Base-by-base conservation (phyloP, 2,888 invertebrate genomes). In the Nomada fabriciana region DNA sequence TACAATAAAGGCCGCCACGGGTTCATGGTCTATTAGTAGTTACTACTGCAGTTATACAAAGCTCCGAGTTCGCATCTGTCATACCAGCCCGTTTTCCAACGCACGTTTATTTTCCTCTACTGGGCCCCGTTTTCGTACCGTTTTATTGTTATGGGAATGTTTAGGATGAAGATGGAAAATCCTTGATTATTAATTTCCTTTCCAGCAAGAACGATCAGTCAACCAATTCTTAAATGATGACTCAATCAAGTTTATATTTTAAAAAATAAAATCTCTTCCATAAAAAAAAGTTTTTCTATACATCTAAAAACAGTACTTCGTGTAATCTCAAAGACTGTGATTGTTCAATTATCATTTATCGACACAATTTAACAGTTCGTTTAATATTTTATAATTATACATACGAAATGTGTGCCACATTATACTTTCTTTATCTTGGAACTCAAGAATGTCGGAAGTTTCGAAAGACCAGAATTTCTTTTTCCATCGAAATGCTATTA, bases 21-120 rank as follows among this genome's bases (percentile, higher is more conserved):
- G 80, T 83, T 85, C 83, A 76, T 76, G 81, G 85, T 86, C 86
- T 86, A 86, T 86, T 86, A 88, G 80, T 72, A 80, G 74, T 78
- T 80, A 76, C 84, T 77, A 86, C 82, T 82, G 78, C 79, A 88
- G 77, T 63, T 78, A 63, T 73, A 47, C 68, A 53, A 25, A n/a
- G n/a, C 43, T 69, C 42, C 18, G 55, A 55, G 70, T 60, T 42
- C 13, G 65, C 68, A 69, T 76, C 63, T 52, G 64, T 69, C 81
- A 65, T 60, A n/a, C 59, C 25, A 68, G 68, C 68, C 57, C 63
- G 36, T 59, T 77, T 73, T 78, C 9, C 36, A 69, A 13, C 29
- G 64, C 23, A 23, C 55, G 20, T 50, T 50, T 10, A 15, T 10
- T 60, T 60, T 7, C 2, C 65, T 10, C 9, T 29, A 47, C 50